phyloP scores from a whole-genome alignment of 1,140 invertebrate genomes.

The Trichoplusia ni region DNA sequence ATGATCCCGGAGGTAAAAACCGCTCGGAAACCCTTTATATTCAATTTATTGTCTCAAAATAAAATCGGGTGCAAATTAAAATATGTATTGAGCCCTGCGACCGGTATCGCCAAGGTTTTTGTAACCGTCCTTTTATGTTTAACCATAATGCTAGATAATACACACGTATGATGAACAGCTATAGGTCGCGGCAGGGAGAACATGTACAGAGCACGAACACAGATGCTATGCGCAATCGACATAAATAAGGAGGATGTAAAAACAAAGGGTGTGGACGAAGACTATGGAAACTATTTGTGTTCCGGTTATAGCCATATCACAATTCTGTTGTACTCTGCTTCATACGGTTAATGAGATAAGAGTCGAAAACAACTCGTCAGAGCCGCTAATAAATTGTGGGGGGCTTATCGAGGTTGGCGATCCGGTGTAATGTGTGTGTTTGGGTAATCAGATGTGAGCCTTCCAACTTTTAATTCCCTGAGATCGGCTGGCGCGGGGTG shows the following conservation, averaged over 20 bases:
- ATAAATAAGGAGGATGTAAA: background rate
- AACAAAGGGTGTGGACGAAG: background rate
- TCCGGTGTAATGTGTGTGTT: constrained; percentile 64
- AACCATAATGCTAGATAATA: constrained; percentile 7
- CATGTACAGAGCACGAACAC: background rate
- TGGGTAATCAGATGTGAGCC: constrained; percentile 69
- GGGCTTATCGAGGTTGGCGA: constrained; percentile 63
- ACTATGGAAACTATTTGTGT: background rate
- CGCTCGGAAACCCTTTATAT: constrained; percentile 77
- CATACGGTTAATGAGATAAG: constrained; percentile 41
- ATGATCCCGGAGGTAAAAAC: constrained; percentile 78
- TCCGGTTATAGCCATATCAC: constrained; percentile 5
- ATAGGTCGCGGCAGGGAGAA: background rate
- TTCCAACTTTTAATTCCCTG: constrained; percentile 70
- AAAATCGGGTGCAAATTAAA: constrained; percentile 81
- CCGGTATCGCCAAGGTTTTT: constrained; percentile 40
- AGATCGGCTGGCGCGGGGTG: constrained; percentile 42
- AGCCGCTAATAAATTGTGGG: constrained; percentile 57
- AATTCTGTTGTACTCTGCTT: constrained; percentile 24
- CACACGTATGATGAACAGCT: background rate
- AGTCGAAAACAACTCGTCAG: constrained; percentile 53
- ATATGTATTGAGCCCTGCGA: constrained; percentile 64
- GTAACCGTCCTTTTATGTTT: constrained; percentile 2
- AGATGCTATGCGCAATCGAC: background rate
- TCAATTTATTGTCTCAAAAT: constrained; percentile 78